phyloP scores from a whole-genome alignment of 2,888 invertebrate species.

The Trichogramma evanescens region DNA sequence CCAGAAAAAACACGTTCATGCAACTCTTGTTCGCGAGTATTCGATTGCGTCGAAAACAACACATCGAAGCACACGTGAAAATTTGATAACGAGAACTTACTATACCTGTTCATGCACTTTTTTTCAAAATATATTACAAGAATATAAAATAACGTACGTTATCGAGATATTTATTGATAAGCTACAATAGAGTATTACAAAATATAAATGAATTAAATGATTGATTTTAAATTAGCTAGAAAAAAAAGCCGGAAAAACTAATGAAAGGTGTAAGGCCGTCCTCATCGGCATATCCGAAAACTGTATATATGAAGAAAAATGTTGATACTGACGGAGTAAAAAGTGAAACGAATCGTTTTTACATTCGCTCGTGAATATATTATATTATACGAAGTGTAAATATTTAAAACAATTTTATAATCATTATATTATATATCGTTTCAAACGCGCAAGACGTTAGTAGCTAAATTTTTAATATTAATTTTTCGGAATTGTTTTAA shows the following conservation, averaged over 20 bases:
- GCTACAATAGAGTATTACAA: not conserved
- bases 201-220: not conserved
- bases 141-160: not conserved
- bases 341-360: constrained; percentile 14
- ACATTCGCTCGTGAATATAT: constrained; percentile 10
- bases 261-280: not conserved
- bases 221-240: not conserved
- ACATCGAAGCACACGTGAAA: no score
- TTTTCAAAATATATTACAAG: constrained; percentile 7
- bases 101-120: constrained; percentile 14
- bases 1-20: no score
- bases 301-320: constrained; percentile 16
- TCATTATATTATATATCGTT: constrained; percentile 9
- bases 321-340: constrained; percentile 13
- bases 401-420: constrained; percentile 18
- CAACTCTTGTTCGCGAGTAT: no score
- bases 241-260: not conserved
- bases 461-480: no score
- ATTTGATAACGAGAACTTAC: no score
- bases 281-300: constrained; percentile 4
- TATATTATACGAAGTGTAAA: constrained; percentile 22
- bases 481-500: no score
- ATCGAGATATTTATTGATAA: not conserved
- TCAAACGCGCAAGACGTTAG: no score
- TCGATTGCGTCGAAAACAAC: no score